Evolutionary conservation across 2,888 invertebrate genomes (phyloP), one percentile per base, ranked within the genome.

Genomic region (Dastarcus helophoroides): DNA sequence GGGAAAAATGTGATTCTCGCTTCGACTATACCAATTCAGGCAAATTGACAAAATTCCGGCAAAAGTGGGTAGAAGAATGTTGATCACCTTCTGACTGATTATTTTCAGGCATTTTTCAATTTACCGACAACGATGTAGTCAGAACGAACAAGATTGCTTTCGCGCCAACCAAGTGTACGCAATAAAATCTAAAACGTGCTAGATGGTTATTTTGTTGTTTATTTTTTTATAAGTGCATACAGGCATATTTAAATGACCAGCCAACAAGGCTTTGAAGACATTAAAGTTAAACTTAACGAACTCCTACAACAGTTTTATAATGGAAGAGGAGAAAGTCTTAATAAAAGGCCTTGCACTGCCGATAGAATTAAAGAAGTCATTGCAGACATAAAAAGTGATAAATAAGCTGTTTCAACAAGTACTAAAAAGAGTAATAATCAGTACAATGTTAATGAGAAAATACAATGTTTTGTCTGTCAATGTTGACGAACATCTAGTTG

Each of bases 51-150:
- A 14, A 8, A 26, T 14, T 7, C 13, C 15, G n/a, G 19, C 19
- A 17, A 17, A 17, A 17, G n/a, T 17, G 19, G n/a, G 19, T n/a
- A 17, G 19, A 17, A 17, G 19, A 17, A 17, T n/a, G n/a, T 17
- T 7, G 6, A 17, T 17, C 19, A 7, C n/a, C 6, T 17, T 17
- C n/a, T 17, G n/a, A 7, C 6, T 17, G 19, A 17, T 17, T 17
- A 17, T 17, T 17, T 17, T 17, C 19, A 17, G n/a, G 19, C 19
- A 17, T 17, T 17, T 17, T 17, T 7, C n/a, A n/a, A 17, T 17
- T 26, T 26, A 8, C 26, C 13, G 14, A 26, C 6, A 12, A 14
- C 26, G 12, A 13, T 26, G 26, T 26, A 26, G 26, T 26, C 15
- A 13, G 14, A 26, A 26, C 26, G 14, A 8, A 13, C 6, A 26